Percentiles rank a stretch among this genome's conserved stretches.
phyloP scores from a whole-genome alignment of 2,797 vertebrate genomes.

The Macropus fuliginosus region DNA sequence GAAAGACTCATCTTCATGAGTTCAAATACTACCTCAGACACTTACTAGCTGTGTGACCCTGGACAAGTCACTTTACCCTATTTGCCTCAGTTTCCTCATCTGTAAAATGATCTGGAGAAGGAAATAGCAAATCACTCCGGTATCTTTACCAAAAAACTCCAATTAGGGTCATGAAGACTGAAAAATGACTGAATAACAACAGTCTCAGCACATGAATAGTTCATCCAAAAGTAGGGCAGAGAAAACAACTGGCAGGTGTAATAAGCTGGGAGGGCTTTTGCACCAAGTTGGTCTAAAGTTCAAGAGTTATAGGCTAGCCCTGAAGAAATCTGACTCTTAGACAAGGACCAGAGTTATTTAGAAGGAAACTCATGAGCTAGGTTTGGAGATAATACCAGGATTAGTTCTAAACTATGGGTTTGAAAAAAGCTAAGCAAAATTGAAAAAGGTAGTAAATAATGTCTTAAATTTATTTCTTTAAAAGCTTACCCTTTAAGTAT shows the following conservation, averaged over 20 bases:
- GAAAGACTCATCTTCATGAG: not conserved
- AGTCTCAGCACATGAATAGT: not conserved
- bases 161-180: not conserved
- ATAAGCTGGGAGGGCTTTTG: not conserved
- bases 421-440: not conserved
- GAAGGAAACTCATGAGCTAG: not conserved
- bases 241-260: not conserved
- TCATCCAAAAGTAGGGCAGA: not conserved
- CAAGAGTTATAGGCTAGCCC: not conserved
- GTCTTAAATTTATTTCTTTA: not conserved
- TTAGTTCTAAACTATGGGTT: not conserved
- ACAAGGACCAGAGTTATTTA: not conserved
- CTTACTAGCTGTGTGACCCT: not conserved
- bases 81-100: not conserved
- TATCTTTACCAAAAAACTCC: not conserved
- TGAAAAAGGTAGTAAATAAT: not conserved
- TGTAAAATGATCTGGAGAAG: not conserved
- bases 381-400: not conserved
- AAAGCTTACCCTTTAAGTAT: not conserved
- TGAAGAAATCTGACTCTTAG: not conserved
- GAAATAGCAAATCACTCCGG: not conserved
- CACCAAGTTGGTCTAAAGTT: not conserved
- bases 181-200: not conserved
- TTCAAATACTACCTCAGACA: not conserved
- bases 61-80: not conserved